Evolutionary conservation across 1,140 invertebrate species (phyloP), one percentile per base, ranked within the genome.

Genomic region (Zaprionus vittiger): DNA sequence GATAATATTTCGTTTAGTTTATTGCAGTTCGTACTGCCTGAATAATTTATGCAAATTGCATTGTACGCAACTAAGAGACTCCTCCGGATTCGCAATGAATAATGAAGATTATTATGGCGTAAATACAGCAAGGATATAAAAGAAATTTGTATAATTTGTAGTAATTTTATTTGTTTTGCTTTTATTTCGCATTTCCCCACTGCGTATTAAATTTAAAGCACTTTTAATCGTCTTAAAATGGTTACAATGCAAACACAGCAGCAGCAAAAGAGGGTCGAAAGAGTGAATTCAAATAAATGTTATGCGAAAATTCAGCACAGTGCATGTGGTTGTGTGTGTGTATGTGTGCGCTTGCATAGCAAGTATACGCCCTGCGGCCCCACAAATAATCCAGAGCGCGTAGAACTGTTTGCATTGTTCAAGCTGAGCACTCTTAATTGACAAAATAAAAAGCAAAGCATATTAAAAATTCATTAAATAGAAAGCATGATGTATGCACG

Each of bases 381-480:
- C 64, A 64, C 62, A 79, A 74, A 81, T 78, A 81, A 69, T 81
- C 57, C 62, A 28, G 68, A 47, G 65, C 47, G 52, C 63, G 52
- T 59, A 31, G 55, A 67, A 70, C 38, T 76, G 78, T 74, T 79
- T 72, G 68, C 79, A 54, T 55, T 76, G 56, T 77, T 52, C 28
- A 24, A 52, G 62, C 47, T 49, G 49, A 64, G 81, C 70, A 38
- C 70, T 60, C 54, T 55, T 83, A 87, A 77, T 83, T 80, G 69
- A 78, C 71, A 83, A 66, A 73, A 79, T 60, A 70, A 75, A 73
- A 79, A 71, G 62, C 31, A 69, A 72, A 73, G 74, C 80, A 76
- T 84, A 83, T 87, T 90, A 87, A 79, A 90, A 84, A 84, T 89
- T 90, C 83, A 86, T 86, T 87, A 86, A 87, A 86, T 74, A 78